These are phyloP conservation scores for Drosophila formosana DNA, from an alignment of 2,888 invertebrate genomes.

Conservation along the genomic window DNA sequence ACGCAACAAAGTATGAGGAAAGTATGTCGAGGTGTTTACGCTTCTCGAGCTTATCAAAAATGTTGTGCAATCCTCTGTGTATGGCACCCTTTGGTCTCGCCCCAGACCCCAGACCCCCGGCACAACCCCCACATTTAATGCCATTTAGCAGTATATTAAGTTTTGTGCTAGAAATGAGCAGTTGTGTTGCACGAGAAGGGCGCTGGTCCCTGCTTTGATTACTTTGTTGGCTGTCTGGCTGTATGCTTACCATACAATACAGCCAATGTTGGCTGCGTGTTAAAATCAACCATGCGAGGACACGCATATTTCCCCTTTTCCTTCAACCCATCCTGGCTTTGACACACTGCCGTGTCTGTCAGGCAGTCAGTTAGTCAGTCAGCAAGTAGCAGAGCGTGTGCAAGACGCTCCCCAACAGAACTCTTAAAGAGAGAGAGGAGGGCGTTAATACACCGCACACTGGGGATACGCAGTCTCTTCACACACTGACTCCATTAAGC, in stretches of 20 bases:
- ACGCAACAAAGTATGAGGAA: constrained; percentile 57
- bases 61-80: constrained; percentile 42
- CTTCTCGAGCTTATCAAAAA: constrained; percentile 68
- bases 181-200: constrained; percentile 29
- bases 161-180: constrained; percentile 78
- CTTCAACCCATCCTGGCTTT: constrained; percentile 34
- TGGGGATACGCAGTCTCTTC: constrained; percentile 29
- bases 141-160: constrained; percentile 81
- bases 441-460: constrained; percentile 43
- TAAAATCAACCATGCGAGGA: constrained; percentile 62
- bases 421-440: constrained; percentile 15
- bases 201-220: constrained; percentile 48
- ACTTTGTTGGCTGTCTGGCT: constrained; percentile 59
- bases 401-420: constrained; percentile 24
- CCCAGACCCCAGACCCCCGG: no score
- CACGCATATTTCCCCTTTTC: constrained; percentile 64
- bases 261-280: constrained; percentile 61
- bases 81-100: constrained; percentile 20
- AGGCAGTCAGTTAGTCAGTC: constrained; percentile 41
- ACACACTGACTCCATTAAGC: constrained; percentile 65
- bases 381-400: constrained; percentile 65
- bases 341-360: constrained; percentile 62
- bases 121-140: constrained; percentile 56
- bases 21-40: constrained; percentile 74
- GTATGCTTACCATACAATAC: constrained; percentile 20